Percentiles rank a stretch among this genome's conserved stretches.
phyloP scores from a whole-genome alignment of 2,888 invertebrate species.

The Acanthosepion lycidas region DNA sequence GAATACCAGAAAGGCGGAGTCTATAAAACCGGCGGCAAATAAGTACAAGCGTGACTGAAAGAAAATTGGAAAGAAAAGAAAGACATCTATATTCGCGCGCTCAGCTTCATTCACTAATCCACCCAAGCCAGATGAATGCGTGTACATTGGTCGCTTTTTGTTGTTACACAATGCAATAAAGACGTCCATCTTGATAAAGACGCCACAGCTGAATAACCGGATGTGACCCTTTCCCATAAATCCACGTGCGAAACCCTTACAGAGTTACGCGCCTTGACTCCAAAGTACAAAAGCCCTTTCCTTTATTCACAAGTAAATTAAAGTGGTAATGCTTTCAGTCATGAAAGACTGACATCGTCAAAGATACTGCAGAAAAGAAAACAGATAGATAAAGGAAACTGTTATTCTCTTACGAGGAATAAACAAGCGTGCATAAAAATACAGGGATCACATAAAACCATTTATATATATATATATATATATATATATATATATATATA shows the following conservation, averaged over 20 bases:
- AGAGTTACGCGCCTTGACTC: not conserved
- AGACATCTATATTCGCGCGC: not conserved
- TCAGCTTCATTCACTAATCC: not conserved
- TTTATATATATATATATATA: not conserved
- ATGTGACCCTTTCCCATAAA: not conserved
- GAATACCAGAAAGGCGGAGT: not conserved
- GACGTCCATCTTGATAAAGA: conserved; percentile 1
- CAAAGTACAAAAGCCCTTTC: not conserved
- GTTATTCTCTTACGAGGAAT: no score
- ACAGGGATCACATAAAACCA: not conserved
- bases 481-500: not conserved
- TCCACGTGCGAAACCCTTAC: not conserved
- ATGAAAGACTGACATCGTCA: not conserved
- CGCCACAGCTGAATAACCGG: not conserved
- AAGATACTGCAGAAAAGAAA: not conserved
- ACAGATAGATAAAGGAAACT: not conserved
- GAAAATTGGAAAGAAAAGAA: not conserved
- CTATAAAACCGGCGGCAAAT: not conserved
- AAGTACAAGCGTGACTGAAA: not conserved
- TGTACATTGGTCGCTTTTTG: not conserved
- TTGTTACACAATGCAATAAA: conserved; percentile 33
- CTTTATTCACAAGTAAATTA: conserved; percentile 20
- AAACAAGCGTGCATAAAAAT: not conserved
- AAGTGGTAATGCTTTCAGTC: not conserved
- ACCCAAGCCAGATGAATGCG: not conserved